Evolutionary conservation across 1,140 invertebrate genomes (phyloP), one percentile per base, ranked within the genome.

Genomic region (Drosophila pallidifrons): DNA sequence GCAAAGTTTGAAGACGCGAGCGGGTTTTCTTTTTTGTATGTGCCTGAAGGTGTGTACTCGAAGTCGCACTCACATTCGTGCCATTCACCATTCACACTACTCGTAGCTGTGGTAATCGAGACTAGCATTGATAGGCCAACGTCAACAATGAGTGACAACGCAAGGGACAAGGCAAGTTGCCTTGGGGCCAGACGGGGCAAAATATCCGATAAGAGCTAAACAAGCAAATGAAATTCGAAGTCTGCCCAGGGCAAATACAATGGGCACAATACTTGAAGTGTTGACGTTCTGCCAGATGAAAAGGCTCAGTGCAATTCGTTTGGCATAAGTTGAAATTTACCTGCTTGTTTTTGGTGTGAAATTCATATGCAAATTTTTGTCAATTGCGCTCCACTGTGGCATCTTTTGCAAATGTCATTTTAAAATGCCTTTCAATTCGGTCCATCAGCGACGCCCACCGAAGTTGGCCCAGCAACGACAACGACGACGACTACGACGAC

Each of bases 161-260:
- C 69, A 60, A 69, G 81, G 70, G 72, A 70, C 69, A 69, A 71
- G 64, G 64, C 69, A 64, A 69, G 81, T 71, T 79, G 76, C 52
- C 81, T 65, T 65, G 77, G 41, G 57, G 72, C 72, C 46, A 70
- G 55, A 72, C 71, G 76, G 60, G 69, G 77, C 81, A 70, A 86
- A 61, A 75, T 71, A 65, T 75, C 68, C 69, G 83, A 87, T 88
- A 87, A 87, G 83, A 63, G 76, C 63, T 82, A 87, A 87, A 77
- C 79, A 88, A 80, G 83, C 79, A 81, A 83, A 80, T 80, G 60
- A 75, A 83, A 73, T 86, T 70, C 47, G 55, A 79, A 77, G 60
- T 75, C 61, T 51, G 69, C 51, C 52, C 10, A 11, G 15, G 58
- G 66, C 41, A 13, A 58, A 25, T 25, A 76, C 67, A 52, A 57